Conservation (phyloP, 2,888 invertebrate species). For the Tiphia femorata region DNA sequence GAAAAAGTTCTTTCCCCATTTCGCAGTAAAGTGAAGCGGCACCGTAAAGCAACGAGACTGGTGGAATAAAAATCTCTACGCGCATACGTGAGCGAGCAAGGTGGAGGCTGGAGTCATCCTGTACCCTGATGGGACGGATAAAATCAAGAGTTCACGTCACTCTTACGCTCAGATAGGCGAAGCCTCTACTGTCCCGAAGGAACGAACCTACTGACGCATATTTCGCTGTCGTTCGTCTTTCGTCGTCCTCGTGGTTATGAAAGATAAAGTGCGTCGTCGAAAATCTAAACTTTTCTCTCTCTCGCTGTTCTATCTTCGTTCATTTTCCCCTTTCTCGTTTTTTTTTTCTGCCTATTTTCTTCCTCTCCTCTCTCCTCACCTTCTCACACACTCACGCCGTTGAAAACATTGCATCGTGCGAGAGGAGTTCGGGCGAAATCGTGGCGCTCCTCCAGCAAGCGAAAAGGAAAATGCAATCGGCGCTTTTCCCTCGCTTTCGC, state of each 20-base stretch:
- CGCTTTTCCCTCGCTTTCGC: neutral
- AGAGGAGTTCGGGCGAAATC: no score
- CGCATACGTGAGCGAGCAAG: no score
- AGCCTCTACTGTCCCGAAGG: neutral
- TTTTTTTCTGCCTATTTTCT: neutral
- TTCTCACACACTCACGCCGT: neutral
- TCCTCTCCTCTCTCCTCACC: neutral
- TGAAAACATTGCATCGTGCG: no score
- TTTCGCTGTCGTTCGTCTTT: no score
- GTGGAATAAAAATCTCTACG: conserved; percentile 1
- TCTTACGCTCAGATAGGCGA: neutral
- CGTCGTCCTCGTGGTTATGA: neutral
- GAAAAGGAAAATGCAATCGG: no score
- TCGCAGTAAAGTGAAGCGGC: no score
- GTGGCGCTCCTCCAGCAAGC: no score
- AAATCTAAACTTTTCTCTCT: neutral
- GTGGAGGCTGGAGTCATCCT: no score
- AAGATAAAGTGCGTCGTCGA: no score
- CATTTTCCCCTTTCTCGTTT: neutral
- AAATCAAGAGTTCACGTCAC: conserved; percentile 2
- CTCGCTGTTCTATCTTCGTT: neutral
- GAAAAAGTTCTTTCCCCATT: no score
- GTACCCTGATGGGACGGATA: neutral
- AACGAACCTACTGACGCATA: conserved; percentile 1
- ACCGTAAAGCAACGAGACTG: no score